Base-by-base conservation (phyloP, 2,797 vertebrate genomes). In the Epinephelus coioides region DNA sequence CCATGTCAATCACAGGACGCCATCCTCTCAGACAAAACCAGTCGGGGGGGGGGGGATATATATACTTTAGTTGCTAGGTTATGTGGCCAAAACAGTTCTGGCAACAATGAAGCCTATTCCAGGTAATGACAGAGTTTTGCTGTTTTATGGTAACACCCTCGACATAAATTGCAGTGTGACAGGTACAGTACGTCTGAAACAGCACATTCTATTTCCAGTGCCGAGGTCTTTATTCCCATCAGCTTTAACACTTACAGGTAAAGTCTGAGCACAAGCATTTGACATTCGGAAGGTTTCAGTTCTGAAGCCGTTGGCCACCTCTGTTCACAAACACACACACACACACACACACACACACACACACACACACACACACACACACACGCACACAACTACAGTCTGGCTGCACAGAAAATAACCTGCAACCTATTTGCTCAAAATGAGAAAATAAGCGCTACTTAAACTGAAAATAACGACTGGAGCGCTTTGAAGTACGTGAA, bases 91-190 rank as follows among this genome's bases (percentile, higher is more conserved):
- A 93, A 93, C 84, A 93, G 76, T 78, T 69, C 72, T 84, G 86
- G 88, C 75, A 90, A 89, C 83, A 87, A 86, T 79, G 71, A 79
- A 72, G 79, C 47, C 67, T 70, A 63, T 88, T 91, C 88, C 89
- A 92, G 90, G 86, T 94, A 91, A 95, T 92, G 83, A 92, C 89
- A 87, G 82, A 68, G 82, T 73, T 94, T 90, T 74, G 68, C 81
- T 85, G 85, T 85, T 89, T 88, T 86, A 89, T 70, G 77, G 81
- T 73, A 88, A 88, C 87, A 82, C 71, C 89, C 83, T 60, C 27
- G 30, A 75, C 63, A 86, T 90, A 89, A 91, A 92, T 84, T 90
- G 82, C 67, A 55, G 81, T 47, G 54, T 88, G 90, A 92, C 88
- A 85, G 83, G 77, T 83, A 89, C 69, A 76, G 75, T 51, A 10